phyloP scores from a whole-genome alignment of 2,113 vertebrate species.

The Spermophilus dauricus region DNA sequence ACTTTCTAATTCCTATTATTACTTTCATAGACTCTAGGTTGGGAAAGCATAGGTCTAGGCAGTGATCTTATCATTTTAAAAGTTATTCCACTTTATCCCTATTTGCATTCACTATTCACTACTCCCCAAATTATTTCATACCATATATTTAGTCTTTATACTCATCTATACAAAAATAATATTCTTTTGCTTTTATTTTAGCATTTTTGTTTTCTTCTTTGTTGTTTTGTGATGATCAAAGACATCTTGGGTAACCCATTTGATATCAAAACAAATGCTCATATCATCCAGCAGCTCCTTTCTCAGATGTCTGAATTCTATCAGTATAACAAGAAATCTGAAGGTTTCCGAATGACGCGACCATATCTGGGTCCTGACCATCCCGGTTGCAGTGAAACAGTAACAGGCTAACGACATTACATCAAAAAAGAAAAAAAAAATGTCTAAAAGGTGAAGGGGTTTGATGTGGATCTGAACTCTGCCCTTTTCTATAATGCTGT shows the following conservation, averaged over 20 bases:
- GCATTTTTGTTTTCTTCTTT: background rate
- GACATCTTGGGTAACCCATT: background rate
- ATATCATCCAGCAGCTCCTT: background rate
- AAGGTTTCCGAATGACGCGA: background rate
- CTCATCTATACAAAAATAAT: slow-evolving; percentile 18
- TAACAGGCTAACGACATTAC: background rate
- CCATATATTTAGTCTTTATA: background rate
- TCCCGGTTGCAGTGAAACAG: background rate
- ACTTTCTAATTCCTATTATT: slow-evolving; percentile 21
- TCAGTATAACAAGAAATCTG: background rate
- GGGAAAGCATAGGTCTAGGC: background rate
- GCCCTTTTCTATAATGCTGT: background rate
- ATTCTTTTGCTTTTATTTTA: slow-evolving; percentile 17
- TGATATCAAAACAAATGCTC: slow-evolving; percentile 46
- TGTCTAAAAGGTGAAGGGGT: background rate
- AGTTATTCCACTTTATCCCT: slow-evolving; percentile 5
- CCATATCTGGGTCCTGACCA: background rate
- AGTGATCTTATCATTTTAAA: slow-evolving; percentile 42
- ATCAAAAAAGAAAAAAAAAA: background rate
- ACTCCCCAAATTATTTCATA: slow-evolving; percentile 12
- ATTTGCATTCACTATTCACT: slow-evolving; percentile 35
- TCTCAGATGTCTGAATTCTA: background rate
- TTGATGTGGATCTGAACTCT: background rate
- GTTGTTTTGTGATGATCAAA: background rate
- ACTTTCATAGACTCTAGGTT: background rate